phyloP scores from a whole-genome alignment of 2,888 invertebrate species.

The Plutella xylostella region DNA sequence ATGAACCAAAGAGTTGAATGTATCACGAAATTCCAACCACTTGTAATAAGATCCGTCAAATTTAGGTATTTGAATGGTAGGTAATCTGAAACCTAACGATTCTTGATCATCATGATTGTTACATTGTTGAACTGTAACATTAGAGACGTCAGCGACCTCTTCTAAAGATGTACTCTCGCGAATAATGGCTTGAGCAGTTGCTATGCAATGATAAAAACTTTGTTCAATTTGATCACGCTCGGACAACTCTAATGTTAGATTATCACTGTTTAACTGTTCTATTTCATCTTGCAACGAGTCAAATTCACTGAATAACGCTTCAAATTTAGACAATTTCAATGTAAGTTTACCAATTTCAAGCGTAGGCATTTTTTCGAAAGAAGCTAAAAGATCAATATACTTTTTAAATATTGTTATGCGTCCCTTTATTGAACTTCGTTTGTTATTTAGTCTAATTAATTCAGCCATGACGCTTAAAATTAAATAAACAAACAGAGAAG shows the following conservation, averaged over 20 bases:
- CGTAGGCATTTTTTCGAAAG: too few relatives aligned
- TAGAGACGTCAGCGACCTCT: not conserved
- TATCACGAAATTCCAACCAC: conserved; percentile 21
- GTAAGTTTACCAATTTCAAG: too few relatives aligned
- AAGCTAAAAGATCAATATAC: too few relatives aligned
- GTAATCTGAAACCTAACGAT: conserved; percentile 14
- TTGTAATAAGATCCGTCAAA: conserved; percentile 19
- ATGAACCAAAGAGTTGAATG: conserved; percentile 17
- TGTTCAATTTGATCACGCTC: not conserved
- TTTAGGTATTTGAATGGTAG: conserved; percentile 16
- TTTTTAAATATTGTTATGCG: too few relatives aligned
- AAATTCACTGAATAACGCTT: too few relatives aligned
- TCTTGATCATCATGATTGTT: not conserved
- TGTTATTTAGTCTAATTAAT: too few relatives aligned
- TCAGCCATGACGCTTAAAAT: too few relatives aligned
- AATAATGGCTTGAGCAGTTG: not conserved
- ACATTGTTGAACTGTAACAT: conserved; percentile 6
- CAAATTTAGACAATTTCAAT: too few relatives aligned
- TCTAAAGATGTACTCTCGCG: not conserved
- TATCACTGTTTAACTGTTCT: not conserved
- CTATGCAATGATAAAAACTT: not conserved
- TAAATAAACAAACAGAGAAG: too few relatives aligned
- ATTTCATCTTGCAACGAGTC: too few relatives aligned
- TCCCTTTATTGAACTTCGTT: too few relatives aligned
- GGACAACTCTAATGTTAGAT: not conserved